Base-by-base conservation (phyloP, 1,140 invertebrate species). In the Asobara japonica region DNA sequence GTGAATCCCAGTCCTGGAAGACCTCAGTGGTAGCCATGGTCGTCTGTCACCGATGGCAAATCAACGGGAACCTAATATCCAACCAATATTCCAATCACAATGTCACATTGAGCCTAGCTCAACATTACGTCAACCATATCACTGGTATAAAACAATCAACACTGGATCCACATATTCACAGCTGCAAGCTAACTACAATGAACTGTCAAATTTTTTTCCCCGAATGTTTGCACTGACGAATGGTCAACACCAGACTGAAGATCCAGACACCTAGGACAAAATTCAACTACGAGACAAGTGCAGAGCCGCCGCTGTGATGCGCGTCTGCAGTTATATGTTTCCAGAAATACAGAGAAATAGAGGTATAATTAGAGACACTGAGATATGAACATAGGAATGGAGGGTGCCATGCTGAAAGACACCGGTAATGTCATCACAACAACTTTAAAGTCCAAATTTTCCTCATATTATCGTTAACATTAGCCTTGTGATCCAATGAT, bases 1-100 rank as follows among this genome's bases (percentile, higher is more conserved):
- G 85, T 3, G 79, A 80, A 48, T 87, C 86, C 85, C 85, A 87
- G 38, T 87, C 86, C 75, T 87, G 86, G 51, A 86, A 87, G 11
- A 87, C 80, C 65, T 87, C 82, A 22, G 86, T 87, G 8, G 85
- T 87, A 68, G 86, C 84, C 86, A 88, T 86, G 38, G 74, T 78
- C 68, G 20, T 51, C 20, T 16, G 1, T 51, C 20, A 62, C 10
- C 4, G 56, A 71, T 65, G 25, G 30, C 51, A 29, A 45, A 38
- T 4, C 6, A 41, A 16, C 65, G 45, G 13, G 18, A 56, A 56
- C 22, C 22, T 56, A 18, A 56, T 25, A 56, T 25, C 18, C 18
- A 56, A 16, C 22, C 10, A 25, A 56, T 6, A 56, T 22, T 10
- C 22, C 22, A 56, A 20, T 25, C 51, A 56, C 51, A 56, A 8